phyloP scores from a whole-genome alignment of 2,797 vertebrate species.

The Falco columbarius region DNA sequence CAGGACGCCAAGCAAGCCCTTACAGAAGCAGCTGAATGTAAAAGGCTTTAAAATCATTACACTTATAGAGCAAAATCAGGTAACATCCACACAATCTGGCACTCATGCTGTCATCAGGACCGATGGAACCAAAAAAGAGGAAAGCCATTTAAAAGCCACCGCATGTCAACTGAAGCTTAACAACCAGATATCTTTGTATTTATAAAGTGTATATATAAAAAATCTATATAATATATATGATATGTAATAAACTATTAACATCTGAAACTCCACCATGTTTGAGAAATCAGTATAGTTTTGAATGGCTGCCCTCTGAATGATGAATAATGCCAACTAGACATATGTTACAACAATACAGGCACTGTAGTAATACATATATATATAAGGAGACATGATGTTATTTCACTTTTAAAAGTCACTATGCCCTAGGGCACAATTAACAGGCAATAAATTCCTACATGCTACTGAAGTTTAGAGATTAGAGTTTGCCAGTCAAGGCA shows the following conservation, averaged over 20 bases:
- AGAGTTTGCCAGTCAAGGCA: constrained; percentile 14
- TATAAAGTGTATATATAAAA: background rate
- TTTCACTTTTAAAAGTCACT: constrained; percentile 22
- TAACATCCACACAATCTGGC: background rate
- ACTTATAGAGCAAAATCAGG: background rate
- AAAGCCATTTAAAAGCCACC: background rate
- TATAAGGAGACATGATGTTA: background rate
- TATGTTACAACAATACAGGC: background rate
- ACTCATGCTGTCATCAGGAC: background rate
- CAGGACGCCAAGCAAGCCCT: background rate
- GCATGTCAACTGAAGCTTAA: background rate
- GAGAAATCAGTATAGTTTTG: background rate
- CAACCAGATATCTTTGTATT: background rate
- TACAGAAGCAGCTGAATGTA: background rate
- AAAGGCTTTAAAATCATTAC: background rate
- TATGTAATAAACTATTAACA: background rate
- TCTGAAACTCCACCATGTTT: background rate
- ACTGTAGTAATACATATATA: background rate
- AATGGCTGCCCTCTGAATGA: background rate
- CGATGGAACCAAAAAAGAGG: background rate
- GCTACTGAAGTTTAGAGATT: constrained; percentile 25
- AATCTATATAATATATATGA: too few relatives aligned
- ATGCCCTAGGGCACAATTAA: constrained; percentile 44
- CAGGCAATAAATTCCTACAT: constrained; percentile 55
- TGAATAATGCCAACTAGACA: background rate